These are phyloP conservation scores for Psylliodes chrysocephalus DNA, from an alignment of 2,888 invertebrate species.

Conservation along the genomic window DNA sequence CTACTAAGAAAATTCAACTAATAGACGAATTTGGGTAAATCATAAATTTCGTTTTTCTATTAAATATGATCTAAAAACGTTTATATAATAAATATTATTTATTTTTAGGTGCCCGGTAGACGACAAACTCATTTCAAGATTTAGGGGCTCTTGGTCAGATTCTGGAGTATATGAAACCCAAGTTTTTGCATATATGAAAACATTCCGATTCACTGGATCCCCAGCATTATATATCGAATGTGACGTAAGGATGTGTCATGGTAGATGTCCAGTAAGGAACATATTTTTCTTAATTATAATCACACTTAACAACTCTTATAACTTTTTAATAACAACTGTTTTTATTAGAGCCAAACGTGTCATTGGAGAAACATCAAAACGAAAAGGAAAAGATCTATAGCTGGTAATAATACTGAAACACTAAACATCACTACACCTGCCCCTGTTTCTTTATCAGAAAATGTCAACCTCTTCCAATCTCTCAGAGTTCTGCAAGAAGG, in stretches of 20 bases:
- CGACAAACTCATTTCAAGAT: conserved; percentile 90
- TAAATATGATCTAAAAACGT: too few species aligned
- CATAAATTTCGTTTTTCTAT: neutral
- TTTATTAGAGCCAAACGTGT: conserved; percentile 84
- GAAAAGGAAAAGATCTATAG: conserved; percentile 78
- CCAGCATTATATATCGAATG: conserved; percentile 95
- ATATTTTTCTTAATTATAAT: too few species aligned
- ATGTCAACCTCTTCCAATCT: conserved; percentile 90
- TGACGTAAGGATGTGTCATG: conserved; percentile 95
- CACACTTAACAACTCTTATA: too few species aligned
- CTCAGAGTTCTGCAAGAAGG: conserved; percentile 88
- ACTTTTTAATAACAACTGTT: too few species aligned
- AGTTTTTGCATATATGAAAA: conserved; percentile 95
- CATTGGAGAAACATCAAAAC: conserved; percentile 92
- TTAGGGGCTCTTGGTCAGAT: conserved; percentile 93
- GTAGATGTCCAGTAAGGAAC: conserved; percentile 86
- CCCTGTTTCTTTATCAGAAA: conserved; percentile 76
- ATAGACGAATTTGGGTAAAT: conserved; percentile 90
- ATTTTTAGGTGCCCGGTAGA: conserved; percentile 84
- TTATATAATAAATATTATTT: conserved; percentile 1
- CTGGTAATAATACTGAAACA: conserved; percentile 53
- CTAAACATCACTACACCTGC: conserved; percentile 56
- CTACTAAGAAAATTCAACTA: conserved; percentile 88
- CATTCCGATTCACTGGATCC: conserved; percentile 92
- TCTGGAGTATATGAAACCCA: conserved; percentile 91